Evolutionary conservation across 2,888 invertebrate species (phyloP).

Genomic region (Ochropleura plecta): DNA sequence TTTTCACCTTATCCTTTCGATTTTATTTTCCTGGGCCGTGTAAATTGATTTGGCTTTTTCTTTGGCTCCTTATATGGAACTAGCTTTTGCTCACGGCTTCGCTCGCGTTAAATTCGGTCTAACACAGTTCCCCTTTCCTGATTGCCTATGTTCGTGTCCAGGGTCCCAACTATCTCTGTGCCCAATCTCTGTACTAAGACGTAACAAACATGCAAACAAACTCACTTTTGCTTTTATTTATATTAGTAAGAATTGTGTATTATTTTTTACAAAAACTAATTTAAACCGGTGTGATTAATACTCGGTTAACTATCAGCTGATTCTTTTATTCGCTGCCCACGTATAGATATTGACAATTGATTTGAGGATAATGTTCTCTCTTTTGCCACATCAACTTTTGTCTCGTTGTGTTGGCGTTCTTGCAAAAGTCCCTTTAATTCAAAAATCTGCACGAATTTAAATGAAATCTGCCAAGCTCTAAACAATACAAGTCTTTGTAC

Average conservation of each 20-base stretch:
- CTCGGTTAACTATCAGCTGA: neutral
- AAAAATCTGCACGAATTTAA: constrained; percentile 43
- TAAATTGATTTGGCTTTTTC: neutral
- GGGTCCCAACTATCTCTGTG: too few relatives aligned
- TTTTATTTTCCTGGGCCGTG: neutral
- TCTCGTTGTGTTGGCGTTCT: neutral
- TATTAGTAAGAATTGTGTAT: too few relatives aligned
- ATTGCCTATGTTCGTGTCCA: too few relatives aligned
- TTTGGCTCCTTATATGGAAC: neutral
- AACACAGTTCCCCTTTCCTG: too few relatives aligned
- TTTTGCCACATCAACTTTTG: neutral
- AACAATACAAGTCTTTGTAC: constrained; percentile 51
- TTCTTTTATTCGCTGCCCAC: neutral
- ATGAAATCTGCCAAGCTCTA: constrained; percentile 48
- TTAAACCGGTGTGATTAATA: neutral
- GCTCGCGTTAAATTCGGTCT: too few relatives aligned
- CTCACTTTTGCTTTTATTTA: too few relatives aligned
- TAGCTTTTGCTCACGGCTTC: neutral
- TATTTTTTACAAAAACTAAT: too few relatives aligned
- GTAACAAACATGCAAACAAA: too few relatives aligned
- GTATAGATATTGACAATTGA: neutral
- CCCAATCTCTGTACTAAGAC: too few relatives aligned
- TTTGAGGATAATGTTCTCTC: neutral
- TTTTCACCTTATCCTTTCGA: neutral
- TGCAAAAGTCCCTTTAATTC: neutral